Evolutionary conservation across 1,140 invertebrate genomes (phyloP), one percentile per base, ranked within the genome.

Genomic region (Aricia agestis): DNA sequence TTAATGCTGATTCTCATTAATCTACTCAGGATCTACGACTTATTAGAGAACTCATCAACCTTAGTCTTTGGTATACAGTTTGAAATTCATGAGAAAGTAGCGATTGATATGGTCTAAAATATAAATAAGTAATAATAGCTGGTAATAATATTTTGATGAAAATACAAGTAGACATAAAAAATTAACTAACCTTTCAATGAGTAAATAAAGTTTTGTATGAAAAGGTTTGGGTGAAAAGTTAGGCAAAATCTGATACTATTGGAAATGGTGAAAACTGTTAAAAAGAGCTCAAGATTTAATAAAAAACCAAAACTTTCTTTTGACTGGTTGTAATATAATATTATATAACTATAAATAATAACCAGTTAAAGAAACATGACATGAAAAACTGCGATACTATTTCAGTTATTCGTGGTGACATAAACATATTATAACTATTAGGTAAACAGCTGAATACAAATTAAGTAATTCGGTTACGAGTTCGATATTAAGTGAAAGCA

Each of bases 351-450:
- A 25, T 25, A 3, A 4, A 9, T 36, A 36, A 36, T 9, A 52
- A 52, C 3, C 45, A 13, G 45, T 52, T 15, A 52, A 52, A 52
- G 13, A 52, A 52, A 52, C 10, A 3, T 3, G 45, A 13, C 45
- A 52, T 4, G 11, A 52, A 9, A 52, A 52, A 15, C 45, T 52
- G 45, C 45, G 45, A 52, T 52, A 9, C 45, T 4, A 36, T 36
- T 36, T 52, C 7, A 52, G 9, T 52, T 52, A 52, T 52, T 52
- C 45, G 9, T 15, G 45, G 45, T 52, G 45, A 52, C 45, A 52
- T 52, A 52, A 52, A 52, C 11, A 52, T 52, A 52, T 52, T 52
- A 52, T 52, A 52, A 52, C 45, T 52, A 52, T 52, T 52, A 52
- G 45, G 45, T 52, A 52, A 52, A 52, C 45, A 52, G 45, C 11